Evolutionary conservation across 2,113 vertebrate species (phyloP).

Genomic region (Micromys minutus): DNA sequence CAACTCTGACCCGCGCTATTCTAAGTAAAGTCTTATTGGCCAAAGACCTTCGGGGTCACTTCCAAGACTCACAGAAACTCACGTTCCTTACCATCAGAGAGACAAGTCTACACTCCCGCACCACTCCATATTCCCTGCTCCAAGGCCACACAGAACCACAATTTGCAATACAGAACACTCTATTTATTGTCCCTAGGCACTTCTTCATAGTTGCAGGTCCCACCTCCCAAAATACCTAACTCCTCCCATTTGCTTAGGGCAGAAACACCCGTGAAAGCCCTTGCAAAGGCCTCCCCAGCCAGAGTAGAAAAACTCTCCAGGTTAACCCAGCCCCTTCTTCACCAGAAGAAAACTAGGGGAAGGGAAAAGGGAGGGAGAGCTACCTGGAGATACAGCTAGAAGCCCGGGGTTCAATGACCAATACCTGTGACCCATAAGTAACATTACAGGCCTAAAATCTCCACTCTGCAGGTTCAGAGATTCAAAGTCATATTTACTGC

Average conservation of each 20-base stretch:
- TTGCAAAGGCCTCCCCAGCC: not conserved
- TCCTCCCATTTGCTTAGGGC: conserved; percentile 20
- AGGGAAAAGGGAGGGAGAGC: not conserved
- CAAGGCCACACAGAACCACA: not conserved
- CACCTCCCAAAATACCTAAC: conserved; percentile 50
- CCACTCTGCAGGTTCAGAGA: not conserved
- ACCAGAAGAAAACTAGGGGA: conserved; percentile 46
- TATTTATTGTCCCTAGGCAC: conserved; percentile 57
- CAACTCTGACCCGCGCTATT: not conserved
- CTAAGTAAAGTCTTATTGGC: conserved; percentile 19
- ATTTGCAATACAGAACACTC: conserved; percentile 65
- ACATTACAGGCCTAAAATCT: not conserved
- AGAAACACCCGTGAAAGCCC: not conserved
- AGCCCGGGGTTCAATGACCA: not conserved
- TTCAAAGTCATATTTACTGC: not conserved
- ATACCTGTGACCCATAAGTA: too few relatives aligned
- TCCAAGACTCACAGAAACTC: not conserved
- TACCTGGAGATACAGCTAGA: not conserved
- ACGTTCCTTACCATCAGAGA: not conserved
- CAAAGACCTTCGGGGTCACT: conserved; percentile 33
- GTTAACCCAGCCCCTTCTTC: not conserved
- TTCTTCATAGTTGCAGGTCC: conserved; percentile 38
- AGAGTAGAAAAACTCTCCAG: conserved; percentile 25
- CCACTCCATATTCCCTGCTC: not conserved
- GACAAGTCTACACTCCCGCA: not conserved